Base-by-base conservation (phyloP, 1,140 invertebrate genomes). In the Branchinecta lynchi region DNA sequence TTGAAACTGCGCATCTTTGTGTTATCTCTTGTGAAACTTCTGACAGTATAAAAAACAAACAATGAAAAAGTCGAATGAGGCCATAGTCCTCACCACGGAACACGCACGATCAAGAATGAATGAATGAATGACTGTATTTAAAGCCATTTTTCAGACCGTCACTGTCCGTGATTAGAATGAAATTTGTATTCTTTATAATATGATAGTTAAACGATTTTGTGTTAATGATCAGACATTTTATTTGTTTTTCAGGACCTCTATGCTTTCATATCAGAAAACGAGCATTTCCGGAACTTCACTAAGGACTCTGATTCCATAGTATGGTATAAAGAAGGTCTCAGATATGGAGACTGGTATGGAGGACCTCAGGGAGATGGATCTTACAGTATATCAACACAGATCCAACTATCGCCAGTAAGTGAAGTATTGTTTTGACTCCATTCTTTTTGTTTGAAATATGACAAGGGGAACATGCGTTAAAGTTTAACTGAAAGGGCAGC, bases 301-400 rank as follows among this genome's bases (percentile, higher is more conserved):
- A 32, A 32, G 32, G 51, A 60, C 17, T 15, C 12, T 12, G 51
- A 60, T 20, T 60, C 51, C 12, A 15, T 60, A 60, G 51, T 60
- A 15, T 60, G 51, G 51, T 60, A 60, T 6, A 12, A 60, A 60
- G 51, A 60, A 60, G 51, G 51, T 15, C 51, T 60, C 17, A 60
- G 17, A 60, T 60, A 60, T 60, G 51, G 51, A 15, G 51, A 60
- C 51, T 60, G 51, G 51, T 60, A 60, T 6, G 51, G 51, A 60
- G 51, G 51, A 12, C 51, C 51, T 3, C 12, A 60, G 12, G 12
- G 12, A 15, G 51, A 60, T 60, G 51, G 51, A 60, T 3, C 51
- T 60, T 60, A 60, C 51, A 20, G 12, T 60, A 60, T 60, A 15
- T 60, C 51, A 15, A 60, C 12, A 6, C 12, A 12, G 3, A 20